Evolutionary conservation across 2,113 vertebrate genomes (phyloP).

Genomic region (Azemiops feae): DNA sequence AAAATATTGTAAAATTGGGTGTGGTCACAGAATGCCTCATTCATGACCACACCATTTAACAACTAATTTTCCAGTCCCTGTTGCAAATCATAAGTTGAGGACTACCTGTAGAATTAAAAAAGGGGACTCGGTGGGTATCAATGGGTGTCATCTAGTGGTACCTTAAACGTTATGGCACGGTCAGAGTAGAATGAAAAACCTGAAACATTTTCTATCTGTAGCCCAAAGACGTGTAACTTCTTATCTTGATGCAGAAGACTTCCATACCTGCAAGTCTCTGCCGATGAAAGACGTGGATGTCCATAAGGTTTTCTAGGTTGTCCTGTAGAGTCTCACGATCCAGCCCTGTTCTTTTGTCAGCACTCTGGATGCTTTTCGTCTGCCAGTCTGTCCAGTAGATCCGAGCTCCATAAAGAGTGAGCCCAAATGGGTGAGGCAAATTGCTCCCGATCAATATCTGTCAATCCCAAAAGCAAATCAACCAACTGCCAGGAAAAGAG

Average conservation of each 20-base stretch:
- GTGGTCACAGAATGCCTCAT: background rate
- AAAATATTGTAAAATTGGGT: background rate
- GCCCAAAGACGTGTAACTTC: background rate
- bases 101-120: background rate
- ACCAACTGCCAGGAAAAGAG: background rate
- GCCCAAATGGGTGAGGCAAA: slow-evolving; percentile 93
- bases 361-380: slow-evolving; percentile 96
- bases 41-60: background rate
- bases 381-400: slow-evolving; percentile 99
- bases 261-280: slow-evolving; percentile 81
- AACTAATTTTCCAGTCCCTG: background rate
- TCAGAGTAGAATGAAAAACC: background rate
- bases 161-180: background rate
- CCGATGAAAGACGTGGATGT: slow-evolving; percentile 97
- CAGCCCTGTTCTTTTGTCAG: slow-evolving; percentile 84
- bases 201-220: background rate
- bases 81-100: background rate
- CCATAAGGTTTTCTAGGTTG: slow-evolving; percentile 98
- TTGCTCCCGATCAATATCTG: slow-evolving; percentile 94
- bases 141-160: background rate
- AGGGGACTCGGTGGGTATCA: background rate
- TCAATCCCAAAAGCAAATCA: slow-evolving; percentile 30
- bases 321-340: slow-evolving; percentile 84
- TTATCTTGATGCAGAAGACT: background rate
- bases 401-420: slow-evolving; percentile 89